These are phyloP conservation scores for Smittia aterrima DNA, from an alignment of 2,888 invertebrate genomes.

Conservation along the genomic window DNA sequence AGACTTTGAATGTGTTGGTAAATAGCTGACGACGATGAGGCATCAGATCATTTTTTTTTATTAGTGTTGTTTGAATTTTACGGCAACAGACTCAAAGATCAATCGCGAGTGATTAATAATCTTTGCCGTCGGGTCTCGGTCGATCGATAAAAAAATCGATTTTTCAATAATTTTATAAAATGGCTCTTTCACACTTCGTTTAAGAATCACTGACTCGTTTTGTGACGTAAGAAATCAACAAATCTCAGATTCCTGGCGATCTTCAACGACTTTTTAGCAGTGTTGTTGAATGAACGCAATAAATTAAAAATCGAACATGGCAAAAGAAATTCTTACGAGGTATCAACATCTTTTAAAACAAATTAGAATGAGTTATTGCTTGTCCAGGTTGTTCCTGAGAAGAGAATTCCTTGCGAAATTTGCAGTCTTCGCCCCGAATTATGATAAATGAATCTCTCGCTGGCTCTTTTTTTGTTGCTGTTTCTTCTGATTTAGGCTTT, in stretches of 20 bases:
- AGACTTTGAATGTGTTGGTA: background rate
- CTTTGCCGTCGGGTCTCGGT: background rate
- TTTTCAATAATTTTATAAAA: background rate
- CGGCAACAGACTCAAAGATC: conserved; percentile 12
- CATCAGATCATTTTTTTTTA: background rate
- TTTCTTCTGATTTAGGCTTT: background rate
- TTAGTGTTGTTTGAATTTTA: background rate
- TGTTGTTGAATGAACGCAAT: conserved; percentile 20
- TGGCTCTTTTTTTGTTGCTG: background rate
- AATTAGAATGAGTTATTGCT: conserved; percentile 41
- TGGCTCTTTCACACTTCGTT: background rate
- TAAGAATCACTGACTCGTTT: background rate
- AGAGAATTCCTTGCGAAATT: background rate
- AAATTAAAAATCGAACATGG: conserved; percentile 31
- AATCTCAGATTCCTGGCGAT: background rate
- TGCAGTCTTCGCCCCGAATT: background rate
- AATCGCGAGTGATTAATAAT: background rate
- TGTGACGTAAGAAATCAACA: background rate
- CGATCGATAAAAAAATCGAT: background rate
- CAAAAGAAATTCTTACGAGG: background rate
- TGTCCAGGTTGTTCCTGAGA: conserved; percentile 9
- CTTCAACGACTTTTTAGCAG: background rate
- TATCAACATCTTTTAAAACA: conserved; percentile 31
- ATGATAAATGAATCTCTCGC: conserved; percentile 12
- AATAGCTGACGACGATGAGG: background rate